phyloP scores from a whole-genome alignment of 1,140 invertebrate genomes.

The Teleogryllus occipitalis region DNA sequence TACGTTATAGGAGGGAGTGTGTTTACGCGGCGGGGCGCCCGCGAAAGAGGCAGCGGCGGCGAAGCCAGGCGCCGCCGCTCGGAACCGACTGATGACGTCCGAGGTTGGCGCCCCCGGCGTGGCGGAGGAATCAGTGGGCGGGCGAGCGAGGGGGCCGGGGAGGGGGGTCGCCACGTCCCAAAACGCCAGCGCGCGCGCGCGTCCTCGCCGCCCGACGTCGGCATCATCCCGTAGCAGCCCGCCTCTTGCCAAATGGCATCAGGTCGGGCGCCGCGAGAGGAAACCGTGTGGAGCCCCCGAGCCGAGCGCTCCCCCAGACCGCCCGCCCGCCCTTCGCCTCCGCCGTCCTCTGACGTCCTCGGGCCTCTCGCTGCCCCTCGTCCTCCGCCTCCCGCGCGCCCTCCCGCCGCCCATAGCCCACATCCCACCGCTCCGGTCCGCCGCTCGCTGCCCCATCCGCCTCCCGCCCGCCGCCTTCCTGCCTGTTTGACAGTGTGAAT shows the following conservation, averaged over 20 bases:
- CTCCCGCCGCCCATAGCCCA: no score
- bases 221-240: not conserved
- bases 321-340: no score
- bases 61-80: no score
- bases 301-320: not conserved
- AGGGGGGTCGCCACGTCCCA: not conserved
- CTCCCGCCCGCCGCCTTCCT: not conserved
- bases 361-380: no score
- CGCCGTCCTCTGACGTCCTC: no score
- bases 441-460: no score
- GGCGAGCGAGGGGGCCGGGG: not conserved
- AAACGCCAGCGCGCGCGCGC: no score
- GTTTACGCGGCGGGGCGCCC: no score
- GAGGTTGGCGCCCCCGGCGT: not conserved
- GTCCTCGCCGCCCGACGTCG: not conserved
- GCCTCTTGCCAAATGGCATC: not conserved
- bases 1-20: no score
- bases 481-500: not conserved
- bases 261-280: not conserved
- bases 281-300: not conserved
- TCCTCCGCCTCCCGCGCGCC: no score
- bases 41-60: no score
- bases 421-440: no score
- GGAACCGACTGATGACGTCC: not conserved
- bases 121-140: not conserved